Evolutionary conservation across 2,113 vertebrate species (phyloP).

Genomic region (Prunella himalayana): DNA sequence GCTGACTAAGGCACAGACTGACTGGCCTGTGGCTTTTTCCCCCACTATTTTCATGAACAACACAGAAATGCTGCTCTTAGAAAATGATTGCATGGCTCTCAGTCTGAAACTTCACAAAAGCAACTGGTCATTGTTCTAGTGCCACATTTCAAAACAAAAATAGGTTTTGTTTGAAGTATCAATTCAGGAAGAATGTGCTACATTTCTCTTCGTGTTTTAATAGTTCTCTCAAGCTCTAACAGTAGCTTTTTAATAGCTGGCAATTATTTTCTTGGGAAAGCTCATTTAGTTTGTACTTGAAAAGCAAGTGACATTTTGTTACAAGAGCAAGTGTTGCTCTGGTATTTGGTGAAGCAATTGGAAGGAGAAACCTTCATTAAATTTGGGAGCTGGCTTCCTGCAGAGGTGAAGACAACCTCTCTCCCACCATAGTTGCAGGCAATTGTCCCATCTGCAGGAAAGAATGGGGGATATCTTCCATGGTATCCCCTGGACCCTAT

Average conservation of each 20-base stretch:
- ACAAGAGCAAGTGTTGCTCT: neutral
- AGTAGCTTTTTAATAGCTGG: neutral
- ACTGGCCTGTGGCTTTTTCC: neutral
- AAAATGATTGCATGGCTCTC: neutral
- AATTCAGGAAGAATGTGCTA: neutral
- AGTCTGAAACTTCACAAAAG: neutral
- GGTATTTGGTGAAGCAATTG: neutral
- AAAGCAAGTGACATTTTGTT: neutral
- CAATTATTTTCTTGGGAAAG: conserved; percentile 21
- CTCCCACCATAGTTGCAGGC: neutral
- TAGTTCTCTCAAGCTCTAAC: neutral
- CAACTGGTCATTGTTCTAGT: neutral
- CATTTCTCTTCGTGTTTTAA: neutral
- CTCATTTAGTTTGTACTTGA: neutral
- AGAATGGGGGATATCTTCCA: neutral
- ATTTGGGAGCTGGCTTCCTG: neutral
- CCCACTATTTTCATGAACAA: neutral
- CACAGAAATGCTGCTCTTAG: neutral
- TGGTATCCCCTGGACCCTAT: neutral
- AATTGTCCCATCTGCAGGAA: neutral
- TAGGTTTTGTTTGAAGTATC: conserved; percentile 7
- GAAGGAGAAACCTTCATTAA: neutral
- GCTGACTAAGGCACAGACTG: neutral
- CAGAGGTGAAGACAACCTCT: neutral
- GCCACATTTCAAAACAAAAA: conserved; percentile 11